These are phyloP conservation scores for Muscidifurax raptorellus DNA, from an alignment of 1,140 invertebrate genomes.

Conservation along the genomic window DNA sequence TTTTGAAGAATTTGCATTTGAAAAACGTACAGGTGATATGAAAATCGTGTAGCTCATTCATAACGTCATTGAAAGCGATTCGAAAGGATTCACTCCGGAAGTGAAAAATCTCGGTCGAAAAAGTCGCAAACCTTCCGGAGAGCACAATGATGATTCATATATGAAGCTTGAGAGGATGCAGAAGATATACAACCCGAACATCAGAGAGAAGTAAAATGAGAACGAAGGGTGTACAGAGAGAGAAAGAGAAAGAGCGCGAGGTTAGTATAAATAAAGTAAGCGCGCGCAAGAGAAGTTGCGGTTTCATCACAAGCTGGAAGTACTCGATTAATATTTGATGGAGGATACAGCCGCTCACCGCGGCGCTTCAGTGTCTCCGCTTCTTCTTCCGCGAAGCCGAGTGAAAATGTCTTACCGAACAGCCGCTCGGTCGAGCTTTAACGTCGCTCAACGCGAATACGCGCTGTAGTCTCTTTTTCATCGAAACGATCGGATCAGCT, in stretches of 20 bases:
- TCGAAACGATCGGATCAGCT: neutral
- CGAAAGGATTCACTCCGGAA: no score
- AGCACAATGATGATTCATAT: neutral
- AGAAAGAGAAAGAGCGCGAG: neutral
- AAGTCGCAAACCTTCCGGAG: neutral
- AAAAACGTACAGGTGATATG: no score
- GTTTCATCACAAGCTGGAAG: constrained; percentile 47
- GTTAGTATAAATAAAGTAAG: constrained; percentile 41
- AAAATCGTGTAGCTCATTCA: no score
- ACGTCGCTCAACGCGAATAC: neutral
- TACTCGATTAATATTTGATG: constrained; percentile 55
- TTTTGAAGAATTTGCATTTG: no score
- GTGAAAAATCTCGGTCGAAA: no score
- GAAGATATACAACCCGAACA: neutral
- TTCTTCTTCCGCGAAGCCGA: neutral
- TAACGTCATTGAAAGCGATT: no score
- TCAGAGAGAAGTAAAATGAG: neutral
- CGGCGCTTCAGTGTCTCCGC: neutral
- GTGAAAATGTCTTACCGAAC: constrained; percentile 6
- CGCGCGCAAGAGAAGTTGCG: constrained; percentile 3
- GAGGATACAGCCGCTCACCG: neutral
- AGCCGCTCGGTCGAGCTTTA: neutral
- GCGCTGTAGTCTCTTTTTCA: neutral
- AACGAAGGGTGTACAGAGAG: neutral
- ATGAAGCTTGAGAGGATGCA: neutral